Base-by-base conservation (phyloP, 2,888 invertebrate genomes). In the Cryptus viduatorius region DNA sequence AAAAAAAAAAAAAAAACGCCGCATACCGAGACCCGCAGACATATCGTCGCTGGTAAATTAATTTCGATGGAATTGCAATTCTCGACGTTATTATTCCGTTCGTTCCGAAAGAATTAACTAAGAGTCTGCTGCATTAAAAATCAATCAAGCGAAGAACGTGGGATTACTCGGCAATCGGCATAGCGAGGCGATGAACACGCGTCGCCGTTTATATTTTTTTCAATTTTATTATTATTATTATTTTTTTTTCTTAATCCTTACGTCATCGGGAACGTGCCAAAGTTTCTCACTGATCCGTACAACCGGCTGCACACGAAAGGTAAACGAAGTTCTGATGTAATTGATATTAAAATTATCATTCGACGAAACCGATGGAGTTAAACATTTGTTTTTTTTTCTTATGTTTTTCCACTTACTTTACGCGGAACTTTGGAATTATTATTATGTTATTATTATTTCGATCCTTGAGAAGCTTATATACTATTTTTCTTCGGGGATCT, bases 121-220 rank as follows among this genome's bases (percentile, higher is more conserved):
- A 71, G 24, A 4, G 3, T 7, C n/a, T 14, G 37, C 19, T 69
- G 79, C 4, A 19, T 65, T 65, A 29, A 42, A 76, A 65, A 64
- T 75, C 75, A 56, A 71, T 65, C 46, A 16, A 53, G 10, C 24
- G 24, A 24, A 37, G 14, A 75, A 75, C 73, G 78, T 79, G 61
- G 65, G 31, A 56, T 83, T 76, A 76, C 46, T 79, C 50, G 50
- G 19, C 19, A 29, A 79, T 83, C 31, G 59, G 48, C 44, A 73
- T 61, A 46, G 44, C 29, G 44, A 19, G 44, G n/a, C 46, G 64
- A 48, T n/a, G 61, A 46, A 42, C 46, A 61, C 29, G 56, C 29
- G 65, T 50, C 16, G 7, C 16, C 37, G 37, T 37, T 37, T 37
- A 8, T 37, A 37, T 37, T 37, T 37, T 37, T 37, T 37, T 4